Percentiles rank a stretch among this genome's conserved stretches.
These are phyloP conservation scores for Drosophila mimica DNA, from an alignment of 2,888 invertebrate species.

Conservation along the genomic window DNA sequence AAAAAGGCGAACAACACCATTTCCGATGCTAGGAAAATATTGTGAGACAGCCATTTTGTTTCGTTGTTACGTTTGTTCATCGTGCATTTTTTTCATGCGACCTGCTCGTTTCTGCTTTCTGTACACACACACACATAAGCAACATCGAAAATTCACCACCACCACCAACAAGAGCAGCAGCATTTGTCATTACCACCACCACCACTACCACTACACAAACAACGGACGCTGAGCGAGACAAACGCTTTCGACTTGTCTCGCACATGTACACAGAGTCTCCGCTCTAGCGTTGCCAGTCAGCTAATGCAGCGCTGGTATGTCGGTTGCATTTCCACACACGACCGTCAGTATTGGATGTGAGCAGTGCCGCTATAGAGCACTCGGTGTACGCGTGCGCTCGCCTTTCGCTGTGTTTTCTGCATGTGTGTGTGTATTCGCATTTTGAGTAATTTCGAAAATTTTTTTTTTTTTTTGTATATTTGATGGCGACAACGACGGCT, in stretches of 20 bases:
- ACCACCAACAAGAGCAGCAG: conserved; percentile 46
- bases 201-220: conserved; percentile 33
- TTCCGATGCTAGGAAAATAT: conserved; percentile 45
- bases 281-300: conserved; percentile 52
- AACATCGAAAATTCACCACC: conserved; percentile 57
- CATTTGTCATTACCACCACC: conserved; percentile 45
- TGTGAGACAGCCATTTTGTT: conserved; percentile 83
- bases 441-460: conserved; percentile 82
- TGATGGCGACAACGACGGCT: conserved; percentile 82
- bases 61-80: conserved; percentile 64
- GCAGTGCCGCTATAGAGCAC: conserved; percentile 42
- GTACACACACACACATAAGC: conserved; percentile 31
- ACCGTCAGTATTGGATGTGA: conserved; percentile 35
- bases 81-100: conserved; percentile 56
- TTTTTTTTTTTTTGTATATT: conserved; percentile 84
- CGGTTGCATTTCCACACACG: conserved; percentile 55
- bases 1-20: conserved; percentile 27
- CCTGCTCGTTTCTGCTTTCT: conserved; percentile 50
- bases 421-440: conserved; percentile 75
- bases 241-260: conserved; percentile 48
- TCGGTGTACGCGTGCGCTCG: conserved; percentile 70
- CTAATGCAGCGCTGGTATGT: conserved; percentile 38
- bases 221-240: conserved; percentile 35
- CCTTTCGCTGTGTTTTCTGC: conserved; percentile 30
- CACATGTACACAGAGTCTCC: conserved; percentile 33